Base-by-base conservation (phyloP, 2,888 invertebrate species). In the Lordiphosa fenestrarum region DNA sequence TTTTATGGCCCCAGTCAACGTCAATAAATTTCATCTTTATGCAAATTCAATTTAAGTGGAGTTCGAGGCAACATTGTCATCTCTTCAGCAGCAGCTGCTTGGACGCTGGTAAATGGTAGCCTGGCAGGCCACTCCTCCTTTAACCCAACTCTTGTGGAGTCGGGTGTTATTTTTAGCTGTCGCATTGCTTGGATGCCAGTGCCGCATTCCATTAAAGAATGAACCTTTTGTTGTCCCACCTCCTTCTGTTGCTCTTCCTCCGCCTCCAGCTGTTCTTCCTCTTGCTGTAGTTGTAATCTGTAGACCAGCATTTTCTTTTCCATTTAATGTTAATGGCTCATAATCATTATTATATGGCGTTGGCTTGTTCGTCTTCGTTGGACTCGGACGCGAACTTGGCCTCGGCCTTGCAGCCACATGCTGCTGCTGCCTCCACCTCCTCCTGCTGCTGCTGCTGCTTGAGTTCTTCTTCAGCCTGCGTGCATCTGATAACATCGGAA, bases 401-500 rank as follows among this genome's bases (percentile, higher is more conserved):
- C 61, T 56, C 82, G 84, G 84, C 75, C 75, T 84, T 81, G 84
- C 83, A 74, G 55, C 56, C 63, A 58, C 66, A 62, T 10, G 42
- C 47, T 48, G 65, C 35, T 44, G 50, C 62, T 47, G 51, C 47
- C 55, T 49, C 41, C 50, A 25, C 33, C 30, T 42, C 44, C 39
- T 64, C 53, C 56, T 44, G 41, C 56, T 42, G 44, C 39, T 64
- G 53, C 56, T 44, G 41, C 56, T 36, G 60, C 61, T 51, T 48
- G 39, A 38, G 52, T 46, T 54, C 50, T 68, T 63, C 66, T 64
- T 66, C 58, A 69, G 47, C 49, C 84, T 84, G 84, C 86, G 81
- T 82, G 81, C 81, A 82, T 82, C 81, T 82, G 85, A 85, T 85
- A 86, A 85, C 85, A 85, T 85, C 85, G 77, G 86, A 86, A 85